Evolutionary conservation across 2,888 invertebrate species (phyloP).

Genomic region (Heliconius ethilla): DNA sequence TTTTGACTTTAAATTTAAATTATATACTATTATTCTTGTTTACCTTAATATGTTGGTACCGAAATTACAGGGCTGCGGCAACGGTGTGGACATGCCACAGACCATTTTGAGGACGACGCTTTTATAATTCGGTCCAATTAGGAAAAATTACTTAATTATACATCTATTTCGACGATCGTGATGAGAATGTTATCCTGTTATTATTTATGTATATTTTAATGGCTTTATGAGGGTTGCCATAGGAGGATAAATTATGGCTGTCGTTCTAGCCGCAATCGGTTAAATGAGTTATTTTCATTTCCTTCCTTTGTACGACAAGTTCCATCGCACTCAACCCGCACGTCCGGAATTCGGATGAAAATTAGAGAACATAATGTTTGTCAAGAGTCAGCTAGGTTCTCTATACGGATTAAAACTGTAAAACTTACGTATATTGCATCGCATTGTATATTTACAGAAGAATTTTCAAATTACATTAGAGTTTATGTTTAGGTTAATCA

Average conservation of each 20-base stretch:
- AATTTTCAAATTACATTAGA: too few species aligned
- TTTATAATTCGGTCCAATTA: neutral
- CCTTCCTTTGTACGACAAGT: too few species aligned
- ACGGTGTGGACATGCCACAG: neutral
- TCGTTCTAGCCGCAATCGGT: too few species aligned
- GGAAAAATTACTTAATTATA: neutral
- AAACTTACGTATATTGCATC: too few species aligned
- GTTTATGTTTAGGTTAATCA: too few species aligned
- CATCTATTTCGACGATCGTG: neutral
- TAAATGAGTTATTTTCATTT: too few species aligned
- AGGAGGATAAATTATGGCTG: neutral
- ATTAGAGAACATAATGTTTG: too few species aligned
- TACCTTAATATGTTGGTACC: slow-evolving; percentile 8
- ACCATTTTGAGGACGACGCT: slow-evolving; percentile 4
- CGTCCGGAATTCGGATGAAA: too few species aligned
- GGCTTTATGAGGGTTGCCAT: neutral
- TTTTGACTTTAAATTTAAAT: slow-evolving; percentile 2
- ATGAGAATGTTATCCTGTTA: neutral
- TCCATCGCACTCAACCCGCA: too few species aligned
- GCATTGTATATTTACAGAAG: too few species aligned
- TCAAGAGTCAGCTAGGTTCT: too few species aligned
- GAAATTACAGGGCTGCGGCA: slow-evolving; percentile 20
- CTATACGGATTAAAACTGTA: too few species aligned
- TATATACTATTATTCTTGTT: neutral
- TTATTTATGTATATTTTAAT: neutral